Percentiles rank a stretch among this genome's conserved stretches.
Evolutionary conservation across 2,113 vertebrate species (phyloP).

Genomic region (Pseudopipra pipra): DNA sequence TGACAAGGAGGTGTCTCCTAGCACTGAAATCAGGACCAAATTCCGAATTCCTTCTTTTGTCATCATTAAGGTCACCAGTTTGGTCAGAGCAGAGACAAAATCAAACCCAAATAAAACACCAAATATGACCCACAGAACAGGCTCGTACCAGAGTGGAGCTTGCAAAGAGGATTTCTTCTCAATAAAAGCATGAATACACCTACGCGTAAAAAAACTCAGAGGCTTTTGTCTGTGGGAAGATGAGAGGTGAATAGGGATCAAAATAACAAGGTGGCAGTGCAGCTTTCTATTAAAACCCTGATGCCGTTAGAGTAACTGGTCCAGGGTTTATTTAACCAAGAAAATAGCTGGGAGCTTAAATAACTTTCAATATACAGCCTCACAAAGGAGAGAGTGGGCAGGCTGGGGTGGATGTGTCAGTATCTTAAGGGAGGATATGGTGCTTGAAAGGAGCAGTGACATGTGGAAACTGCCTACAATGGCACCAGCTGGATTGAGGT

Average conservation of each 20-base stretch:
- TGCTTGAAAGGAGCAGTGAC: conserved; percentile 40
- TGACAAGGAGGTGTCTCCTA: background rate
- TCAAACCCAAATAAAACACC: background rate
- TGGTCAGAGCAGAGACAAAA: background rate
- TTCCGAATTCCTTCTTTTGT: background rate
- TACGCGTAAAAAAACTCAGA: background rate
- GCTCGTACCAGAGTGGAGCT: background rate
- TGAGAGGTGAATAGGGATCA: conserved; percentile 14
- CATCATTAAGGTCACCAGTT: fast-evolving
- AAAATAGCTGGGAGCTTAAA: conserved; percentile 53
- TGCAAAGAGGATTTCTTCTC: background rate
- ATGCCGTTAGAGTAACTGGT: background rate
- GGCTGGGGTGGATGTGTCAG: background rate
- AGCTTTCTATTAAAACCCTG: conserved; percentile 29
- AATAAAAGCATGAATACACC: background rate
- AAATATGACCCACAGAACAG: background rate
- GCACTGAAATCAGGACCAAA: background rate
- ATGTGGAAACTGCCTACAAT: conserved; percentile 28
- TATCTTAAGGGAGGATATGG: background rate
- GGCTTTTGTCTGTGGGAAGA: conserved; percentile 21
- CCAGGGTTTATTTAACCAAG: conserved; percentile 26
- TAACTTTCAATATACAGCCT: conserved; percentile 20
- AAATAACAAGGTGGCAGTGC: conserved; percentile 10
- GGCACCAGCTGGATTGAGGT: background rate
- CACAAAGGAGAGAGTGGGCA: conserved; percentile 37